Base-by-base conservation (phyloP, 2,888 invertebrate species). In the Pedicia rivosa region DNA sequence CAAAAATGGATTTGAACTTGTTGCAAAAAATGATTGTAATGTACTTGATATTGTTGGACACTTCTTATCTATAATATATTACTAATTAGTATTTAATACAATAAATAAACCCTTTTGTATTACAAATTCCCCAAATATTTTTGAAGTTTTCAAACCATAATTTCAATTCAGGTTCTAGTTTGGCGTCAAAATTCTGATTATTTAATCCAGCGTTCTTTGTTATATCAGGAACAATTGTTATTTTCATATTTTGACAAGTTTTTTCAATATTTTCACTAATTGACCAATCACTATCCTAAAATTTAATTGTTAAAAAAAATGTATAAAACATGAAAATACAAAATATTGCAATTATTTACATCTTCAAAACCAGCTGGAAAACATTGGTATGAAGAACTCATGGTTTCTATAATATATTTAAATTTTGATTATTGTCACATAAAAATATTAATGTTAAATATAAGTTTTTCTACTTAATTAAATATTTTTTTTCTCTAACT, bases 221-320 rank as follows among this genome's bases (percentile, higher is more conserved):
- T 27, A 60, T 59, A 45, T 61, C 55, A 27, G 56, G 56, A 37
- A 61, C 48, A 24, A 59, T 50, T 27, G 56, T 58, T 34, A 60
- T 58, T 48, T 58, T 59, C 16, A 61, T 43, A 36, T 51, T 48
- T 35, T 50, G 42, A 8, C 49, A 40, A 2, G 48, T 46, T 34
- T 48, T 33, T 7, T 33, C 15, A 2, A 33, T 24, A 14, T n/a
- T n/a, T n/a, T n/a, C n/a, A n/a, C n/a, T n/a, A n/a, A n/a, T n/a
- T n/a, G n/a, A n/a, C n/a, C n/a, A n/a, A n/a, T n/a, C n/a, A n/a
- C n/a, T n/a, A n/a, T n/a, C n/a, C n/a, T n/a, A n/a, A n/a, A n/a
- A n/a, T n/a, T n/a, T n/a, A n/a, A n/a, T n/a, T n/a, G n/a, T n/a
- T n/a, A n/a, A n/a, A n/a, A n/a, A n/a, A n/a, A n/a, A n/a, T n/a